Conservation (phyloP, 2,797 vertebrate genomes). For the Protonibea diacanthus region DNA sequence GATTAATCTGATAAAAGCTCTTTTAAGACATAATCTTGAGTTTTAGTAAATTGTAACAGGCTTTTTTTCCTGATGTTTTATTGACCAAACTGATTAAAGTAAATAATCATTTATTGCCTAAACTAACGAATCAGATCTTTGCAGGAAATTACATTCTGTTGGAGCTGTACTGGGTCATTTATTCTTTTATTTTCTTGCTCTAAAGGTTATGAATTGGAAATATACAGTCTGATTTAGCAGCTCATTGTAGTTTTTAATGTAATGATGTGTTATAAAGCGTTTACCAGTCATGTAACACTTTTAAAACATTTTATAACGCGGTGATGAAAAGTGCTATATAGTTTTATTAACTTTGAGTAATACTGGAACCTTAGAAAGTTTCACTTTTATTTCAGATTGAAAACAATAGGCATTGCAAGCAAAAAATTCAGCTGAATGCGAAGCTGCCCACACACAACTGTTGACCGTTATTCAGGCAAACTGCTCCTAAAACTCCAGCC, state of each 20-base stretch:
- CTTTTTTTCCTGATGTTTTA: background rate
- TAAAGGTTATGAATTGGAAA: background rate
- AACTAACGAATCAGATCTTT: background rate
- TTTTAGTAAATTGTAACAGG: background rate
- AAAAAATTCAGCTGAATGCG: conserved; percentile 27
- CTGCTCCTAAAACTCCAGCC: conserved; percentile 31
- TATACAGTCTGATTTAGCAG: background rate
- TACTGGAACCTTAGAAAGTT: conserved; percentile 54
- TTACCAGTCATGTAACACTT: background rate
- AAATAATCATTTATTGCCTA: background rate
- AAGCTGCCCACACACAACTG: conserved; percentile 31
- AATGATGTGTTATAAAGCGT: background rate
- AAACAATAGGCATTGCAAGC: conserved; percentile 53
- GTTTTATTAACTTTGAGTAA: conserved; percentile 61
- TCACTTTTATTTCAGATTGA: conserved; percentile 60
- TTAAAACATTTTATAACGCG: conserved; percentile 24
- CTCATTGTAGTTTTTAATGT: background rate
- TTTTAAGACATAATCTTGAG: too few relatives aligned
- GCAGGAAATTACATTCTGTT: background rate
- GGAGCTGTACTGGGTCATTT: background rate
- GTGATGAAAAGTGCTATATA: conserved; percentile 53
- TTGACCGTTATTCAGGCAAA: conserved; percentile 30
- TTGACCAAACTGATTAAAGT: background rate
- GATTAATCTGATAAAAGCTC: background rate
- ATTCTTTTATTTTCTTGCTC: background rate